Percentiles rank a stretch among this genome's conserved stretches.
Evolutionary conservation across 2,113 vertebrate species (phyloP).

Genomic region (Elaphurus davidianus): DNA sequence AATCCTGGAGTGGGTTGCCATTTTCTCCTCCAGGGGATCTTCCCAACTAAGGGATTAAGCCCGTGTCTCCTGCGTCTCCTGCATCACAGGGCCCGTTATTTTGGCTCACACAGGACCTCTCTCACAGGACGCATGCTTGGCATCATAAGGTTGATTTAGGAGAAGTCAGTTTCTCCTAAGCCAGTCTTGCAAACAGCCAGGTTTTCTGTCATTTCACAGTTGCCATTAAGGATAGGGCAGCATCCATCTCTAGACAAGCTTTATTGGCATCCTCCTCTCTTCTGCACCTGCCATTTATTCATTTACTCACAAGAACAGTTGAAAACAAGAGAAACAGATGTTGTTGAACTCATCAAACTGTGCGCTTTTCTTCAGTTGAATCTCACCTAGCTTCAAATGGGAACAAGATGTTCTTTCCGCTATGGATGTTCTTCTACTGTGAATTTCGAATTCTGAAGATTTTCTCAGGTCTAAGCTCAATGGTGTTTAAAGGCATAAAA

Average conservation of each 20-base stretch:
- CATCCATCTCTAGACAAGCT: background rate
- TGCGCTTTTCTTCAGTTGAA: constrained; percentile 66
- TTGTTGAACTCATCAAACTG: constrained; percentile 62
- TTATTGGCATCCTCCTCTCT: background rate
- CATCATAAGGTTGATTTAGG: background rate
- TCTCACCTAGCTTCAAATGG: constrained; percentile 67
- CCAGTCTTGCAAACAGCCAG: background rate
- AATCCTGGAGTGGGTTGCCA: background rate
- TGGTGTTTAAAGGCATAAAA: background rate
- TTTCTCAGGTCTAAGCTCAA: background rate
- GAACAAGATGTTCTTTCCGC: constrained; percentile 62
- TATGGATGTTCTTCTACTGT: constrained; percentile 46
- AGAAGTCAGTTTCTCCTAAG: background rate
- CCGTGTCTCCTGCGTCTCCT: fast-evolving
- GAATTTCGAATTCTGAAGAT: background rate
- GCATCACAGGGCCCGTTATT: fast-evolving
- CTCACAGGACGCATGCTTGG: background rate
- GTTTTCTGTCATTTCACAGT: background rate
- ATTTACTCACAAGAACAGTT: constrained; percentile 54
- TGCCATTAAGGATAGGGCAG: background rate
- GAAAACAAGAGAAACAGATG: constrained; percentile 67
- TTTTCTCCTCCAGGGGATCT: background rate
- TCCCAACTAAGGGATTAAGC: background rate
- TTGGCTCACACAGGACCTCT: background rate
- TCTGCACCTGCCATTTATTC: constrained; percentile 39